phyloP scores from a whole-genome alignment of 2,888 invertebrate genomes.

The Serrognathus titanus region DNA sequence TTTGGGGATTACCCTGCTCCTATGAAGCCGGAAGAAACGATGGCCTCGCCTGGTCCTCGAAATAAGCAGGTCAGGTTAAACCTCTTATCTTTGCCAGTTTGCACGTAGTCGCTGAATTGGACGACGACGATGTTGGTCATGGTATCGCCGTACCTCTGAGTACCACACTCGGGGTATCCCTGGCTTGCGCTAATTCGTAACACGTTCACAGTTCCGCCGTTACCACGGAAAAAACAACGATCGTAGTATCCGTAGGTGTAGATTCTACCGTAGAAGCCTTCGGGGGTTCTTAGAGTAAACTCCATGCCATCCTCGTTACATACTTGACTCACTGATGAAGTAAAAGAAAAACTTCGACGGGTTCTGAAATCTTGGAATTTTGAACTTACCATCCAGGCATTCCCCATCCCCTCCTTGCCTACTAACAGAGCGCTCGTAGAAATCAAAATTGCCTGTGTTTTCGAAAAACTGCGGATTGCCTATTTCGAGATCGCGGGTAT shows the following conservation, averaged over 20 bases:
- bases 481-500: constrained; percentile 77
- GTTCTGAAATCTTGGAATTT: background rate
- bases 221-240: constrained; percentile 86
- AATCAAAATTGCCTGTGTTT: constrained; percentile 75
- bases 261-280: constrained; percentile 85
- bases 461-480: constrained; percentile 85
- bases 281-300: constrained; percentile 82
- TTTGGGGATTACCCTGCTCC: constrained; percentile 67
- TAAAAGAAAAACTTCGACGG: background rate
- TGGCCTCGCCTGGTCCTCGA: constrained; percentile 87
- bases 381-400: constrained; percentile 75
- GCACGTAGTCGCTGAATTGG: constrained; percentile 90
- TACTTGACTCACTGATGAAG: constrained; percentile 76
- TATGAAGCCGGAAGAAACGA: constrained; percentile 89
- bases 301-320: constrained; percentile 95
- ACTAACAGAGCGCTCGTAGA: constrained; percentile 75
- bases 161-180: constrained; percentile 92
- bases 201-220: constrained; percentile 80
- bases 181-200: constrained; percentile 83
- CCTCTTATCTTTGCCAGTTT: constrained; percentile 84
- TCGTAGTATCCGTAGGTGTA: constrained; percentile 92
- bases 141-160: constrained; percentile 81
- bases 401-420: constrained; percentile 68
- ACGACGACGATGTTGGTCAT: constrained; percentile 93
- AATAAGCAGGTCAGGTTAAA: constrained; percentile 92